Percentiles rank a stretch among this genome's conserved stretches.
These are phyloP conservation scores for Melinaea menophilus DNA, from an alignment of 2,888 invertebrate species.

Conservation along the genomic window DNA sequence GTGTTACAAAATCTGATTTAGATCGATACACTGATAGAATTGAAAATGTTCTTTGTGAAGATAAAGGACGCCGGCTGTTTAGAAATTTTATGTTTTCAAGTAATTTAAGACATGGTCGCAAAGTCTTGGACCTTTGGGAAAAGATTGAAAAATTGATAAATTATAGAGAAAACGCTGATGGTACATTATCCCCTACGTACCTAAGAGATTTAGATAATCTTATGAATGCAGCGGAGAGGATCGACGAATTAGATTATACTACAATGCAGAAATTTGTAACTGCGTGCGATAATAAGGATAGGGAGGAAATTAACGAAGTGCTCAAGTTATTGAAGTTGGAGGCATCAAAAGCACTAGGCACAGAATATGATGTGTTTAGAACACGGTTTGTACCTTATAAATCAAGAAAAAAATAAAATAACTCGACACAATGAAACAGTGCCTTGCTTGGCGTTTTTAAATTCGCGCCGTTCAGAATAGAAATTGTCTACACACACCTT, in stretches of 20 bases:
- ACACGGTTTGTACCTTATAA: constrained; percentile 52
- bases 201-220: constrained; percentile 55
- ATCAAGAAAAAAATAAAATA: constrained; percentile 29
- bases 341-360: constrained; percentile 59
- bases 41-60: constrained; percentile 70
- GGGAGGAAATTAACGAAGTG: constrained; percentile 54
- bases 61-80: constrained; percentile 66
- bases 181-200: constrained; percentile 50
- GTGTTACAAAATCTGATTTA: constrained; percentile 67
- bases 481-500: too few relatives aligned
- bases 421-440: constrained; percentile 26
- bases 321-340: constrained; percentile 61
- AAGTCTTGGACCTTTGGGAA: constrained; percentile 65
- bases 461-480: constrained; percentile 43
- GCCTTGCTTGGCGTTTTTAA: constrained; percentile 46
- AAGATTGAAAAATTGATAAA: constrained; percentile 57
- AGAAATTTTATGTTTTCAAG: constrained; percentile 69
- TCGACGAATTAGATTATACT: constrained; percentile 67
- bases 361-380: constrained; percentile 63
- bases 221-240: constrained; percentile 61
- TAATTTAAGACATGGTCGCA: constrained; percentile 60
- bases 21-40: constrained; percentile 73
- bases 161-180: constrained; percentile 54
- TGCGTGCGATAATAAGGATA: constrained; percentile 56
- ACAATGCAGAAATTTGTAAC: constrained; percentile 60